phyloP scores from a whole-genome alignment of 2,113 vertebrate species.

The Bucco capensis region DNA sequence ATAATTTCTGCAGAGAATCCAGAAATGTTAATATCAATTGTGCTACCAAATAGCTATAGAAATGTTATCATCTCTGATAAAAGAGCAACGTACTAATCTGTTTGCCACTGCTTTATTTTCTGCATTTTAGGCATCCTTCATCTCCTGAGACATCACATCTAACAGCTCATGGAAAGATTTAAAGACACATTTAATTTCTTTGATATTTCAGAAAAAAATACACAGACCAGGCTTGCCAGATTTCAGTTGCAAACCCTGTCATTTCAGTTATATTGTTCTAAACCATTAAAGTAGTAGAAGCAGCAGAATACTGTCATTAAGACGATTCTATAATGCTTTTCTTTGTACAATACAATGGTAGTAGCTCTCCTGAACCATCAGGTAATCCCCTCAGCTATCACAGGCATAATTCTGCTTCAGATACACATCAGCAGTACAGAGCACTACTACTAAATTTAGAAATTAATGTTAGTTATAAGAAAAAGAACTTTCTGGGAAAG shows the following conservation, averaged over 20 bases:
- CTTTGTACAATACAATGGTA: background rate
- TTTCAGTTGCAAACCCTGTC: background rate
- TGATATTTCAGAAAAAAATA: background rate
- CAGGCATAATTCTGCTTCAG: background rate
- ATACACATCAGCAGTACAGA: background rate
- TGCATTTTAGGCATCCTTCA: background rate
- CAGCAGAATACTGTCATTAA: background rate
- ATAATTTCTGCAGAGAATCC: background rate
- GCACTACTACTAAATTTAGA: background rate
- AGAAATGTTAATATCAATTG: background rate
- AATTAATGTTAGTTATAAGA: background rate
- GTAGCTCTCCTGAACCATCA: background rate
- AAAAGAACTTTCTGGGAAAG: background rate
- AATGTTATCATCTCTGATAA: background rate
- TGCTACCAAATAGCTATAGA: background rate
- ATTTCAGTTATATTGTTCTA: background rate
- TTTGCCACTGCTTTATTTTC: background rate
- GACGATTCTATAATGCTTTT: background rate
- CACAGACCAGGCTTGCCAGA: background rate
- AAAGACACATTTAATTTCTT: background rate
- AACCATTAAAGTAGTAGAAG: background rate
- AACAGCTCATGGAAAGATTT: background rate
- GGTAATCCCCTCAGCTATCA: background rate
- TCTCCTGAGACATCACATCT: background rate
- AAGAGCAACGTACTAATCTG: background rate